Percentiles rank a stretch among this genome's conserved stretches.
These are phyloP conservation scores for Creontiades dilutus DNA, from an alignment of 2,888 invertebrate genomes.

Conservation along the genomic window DNA sequence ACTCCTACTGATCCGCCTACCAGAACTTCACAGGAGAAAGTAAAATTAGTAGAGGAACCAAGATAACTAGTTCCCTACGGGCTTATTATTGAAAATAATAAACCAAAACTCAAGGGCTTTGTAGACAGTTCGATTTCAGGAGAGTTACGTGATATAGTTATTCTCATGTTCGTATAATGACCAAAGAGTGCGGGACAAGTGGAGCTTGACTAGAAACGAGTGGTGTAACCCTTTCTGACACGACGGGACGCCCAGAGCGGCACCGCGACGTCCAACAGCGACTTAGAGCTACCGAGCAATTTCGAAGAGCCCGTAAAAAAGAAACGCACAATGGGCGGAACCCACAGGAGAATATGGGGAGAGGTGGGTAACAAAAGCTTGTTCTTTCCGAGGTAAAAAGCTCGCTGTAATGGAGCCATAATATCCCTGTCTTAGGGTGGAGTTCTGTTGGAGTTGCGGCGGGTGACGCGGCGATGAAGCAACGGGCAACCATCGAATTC, in stretches of 20 bases:
- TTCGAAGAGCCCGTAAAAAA: slow-evolving; percentile 12
- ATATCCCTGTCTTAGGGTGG: background rate
- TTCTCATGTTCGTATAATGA: too few relatives aligned
- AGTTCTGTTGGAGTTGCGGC: too few relatives aligned
- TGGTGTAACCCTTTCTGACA: slow-evolving; percentile 10
- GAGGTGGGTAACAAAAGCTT: slow-evolving; percentile 7
- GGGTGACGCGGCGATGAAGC: background rate
- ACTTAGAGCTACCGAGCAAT: background rate
- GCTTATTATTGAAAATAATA: too few relatives aligned
- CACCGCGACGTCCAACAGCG: background rate
- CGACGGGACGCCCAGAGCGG: background rate
- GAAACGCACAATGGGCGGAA: slow-evolving; percentile 13
- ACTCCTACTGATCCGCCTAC: too few relatives aligned
- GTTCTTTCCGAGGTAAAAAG: background rate
- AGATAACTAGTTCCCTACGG: too few relatives aligned
- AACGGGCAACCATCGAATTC: background rate
- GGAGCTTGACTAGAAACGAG: background rate
- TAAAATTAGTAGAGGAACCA: too few relatives aligned
- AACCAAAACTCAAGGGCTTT: too few relatives aligned
- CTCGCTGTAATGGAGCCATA: background rate
- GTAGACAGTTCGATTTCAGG: too few relatives aligned
- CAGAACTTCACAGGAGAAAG: too few relatives aligned
- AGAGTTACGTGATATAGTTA: too few relatives aligned
- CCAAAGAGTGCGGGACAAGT: background rate
- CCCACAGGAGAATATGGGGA: background rate